Base-by-base conservation (phyloP, 2,113 vertebrate genomes). In the Canis aureus region DNA sequence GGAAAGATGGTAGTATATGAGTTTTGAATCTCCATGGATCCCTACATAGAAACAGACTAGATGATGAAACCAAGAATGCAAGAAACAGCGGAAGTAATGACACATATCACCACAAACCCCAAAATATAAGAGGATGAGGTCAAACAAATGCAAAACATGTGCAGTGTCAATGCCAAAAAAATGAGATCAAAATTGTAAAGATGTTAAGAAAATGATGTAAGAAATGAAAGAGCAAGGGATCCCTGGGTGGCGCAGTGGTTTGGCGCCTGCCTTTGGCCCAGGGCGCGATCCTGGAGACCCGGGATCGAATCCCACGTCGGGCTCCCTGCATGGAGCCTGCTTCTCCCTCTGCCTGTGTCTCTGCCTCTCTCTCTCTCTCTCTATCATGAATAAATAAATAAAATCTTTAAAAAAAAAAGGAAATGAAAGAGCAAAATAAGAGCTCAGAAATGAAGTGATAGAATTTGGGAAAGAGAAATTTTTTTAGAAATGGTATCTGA, bases 171-270 rank as follows among this genome's bases (percentile, higher is more conserved):
- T 62, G 55, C 53, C n/a, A 23, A 85, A 89, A 49, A 85, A 60
- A 27, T 62, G 23, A 49, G 23, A 51, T 85, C 9, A 32, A 85
- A 91, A 66, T 20, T 67, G 20, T 76, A 55, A 89, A 51, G 17
- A 69, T 55, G 62, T 90, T 51, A 69, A 97, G 94, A 60, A 97
- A 95, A 60, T 51, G 3, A 87, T 76, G 4, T 12, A 81, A 81
- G 32, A 76, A 29, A 35, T 59, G 35, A 38, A 35, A 35, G 35
- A 35, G n/a, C 35, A 35, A 35, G 35, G 35, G 35, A 35, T 35
- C 35, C 35, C 35, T 35, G 35, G 35, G 35, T 35, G 35, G 35
- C 35, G 35, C 35, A 35, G 35, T 35, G 35, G 35, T 35, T 35
- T 35, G 35, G 35, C 35, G 35, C 35, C 35, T 35, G 35, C 35